Percentiles rank a stretch among this genome's conserved stretches.
These are phyloP conservation scores for Cantharis rufa DNA, from an alignment of 2,888 invertebrate species.

Conservation along the genomic window DNA sequence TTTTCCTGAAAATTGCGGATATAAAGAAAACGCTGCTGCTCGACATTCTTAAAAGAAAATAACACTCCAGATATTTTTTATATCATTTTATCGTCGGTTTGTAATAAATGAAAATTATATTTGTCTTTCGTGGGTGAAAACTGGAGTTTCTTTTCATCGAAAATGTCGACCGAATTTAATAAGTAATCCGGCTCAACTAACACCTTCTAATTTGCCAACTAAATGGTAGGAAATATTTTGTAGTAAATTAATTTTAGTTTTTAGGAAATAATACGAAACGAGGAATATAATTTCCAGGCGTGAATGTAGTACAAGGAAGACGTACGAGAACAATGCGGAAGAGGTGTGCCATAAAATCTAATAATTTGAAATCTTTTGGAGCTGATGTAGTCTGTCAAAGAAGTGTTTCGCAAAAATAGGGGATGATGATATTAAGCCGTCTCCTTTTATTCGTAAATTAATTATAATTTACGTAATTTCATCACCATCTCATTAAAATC, in stretches of 20 bases:
- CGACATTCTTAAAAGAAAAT: neutral
- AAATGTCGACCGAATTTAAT: neutral
- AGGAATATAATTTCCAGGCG: neutral
- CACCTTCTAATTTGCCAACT: neutral
- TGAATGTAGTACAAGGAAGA: neutral
- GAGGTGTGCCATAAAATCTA: conserved; percentile 5
- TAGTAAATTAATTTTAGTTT: neutral
- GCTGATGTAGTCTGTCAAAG: conserved; percentile 12
- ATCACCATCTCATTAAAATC: neutral
- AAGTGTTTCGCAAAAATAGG: conserved; percentile 7
- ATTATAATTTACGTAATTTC: neutral
- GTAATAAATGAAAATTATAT: neutral
- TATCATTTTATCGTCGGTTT: neutral
- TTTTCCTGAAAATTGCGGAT: neutral
- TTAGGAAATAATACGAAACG: neutral
- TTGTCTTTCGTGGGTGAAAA: neutral
- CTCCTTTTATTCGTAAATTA: conserved; percentile 1
- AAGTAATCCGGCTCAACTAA: neutral
- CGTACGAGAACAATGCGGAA: neutral
- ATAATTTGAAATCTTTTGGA: conserved; percentile 6
- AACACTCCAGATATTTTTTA: neutral
- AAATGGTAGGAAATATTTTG: neutral
- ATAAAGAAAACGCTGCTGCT: neutral
- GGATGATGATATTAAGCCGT: neutral
- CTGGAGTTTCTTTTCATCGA: no score